phyloP scores from a whole-genome alignment of 2,113 vertebrate species.

The Cranoglanis bouderius region DNA sequence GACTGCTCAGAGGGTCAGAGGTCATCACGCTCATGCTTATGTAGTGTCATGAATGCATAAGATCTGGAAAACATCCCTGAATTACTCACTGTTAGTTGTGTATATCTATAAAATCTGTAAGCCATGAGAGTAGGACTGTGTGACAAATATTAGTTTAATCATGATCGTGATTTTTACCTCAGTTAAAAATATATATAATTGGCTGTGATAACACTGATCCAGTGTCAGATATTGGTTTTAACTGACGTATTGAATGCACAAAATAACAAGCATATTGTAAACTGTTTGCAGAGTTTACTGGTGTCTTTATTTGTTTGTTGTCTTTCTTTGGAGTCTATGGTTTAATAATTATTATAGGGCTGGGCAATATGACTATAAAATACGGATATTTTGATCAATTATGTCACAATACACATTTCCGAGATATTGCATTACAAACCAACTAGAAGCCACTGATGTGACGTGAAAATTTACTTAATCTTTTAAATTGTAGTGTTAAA shows the following conservation, averaged over 20 bases:
- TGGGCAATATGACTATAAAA: neutral
- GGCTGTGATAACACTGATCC: neutral
- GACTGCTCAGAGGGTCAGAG: neutral
- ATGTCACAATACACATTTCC: neutral
- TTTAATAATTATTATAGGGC: neutral
- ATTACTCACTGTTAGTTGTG: neutral
- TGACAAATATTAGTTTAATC: neutral
- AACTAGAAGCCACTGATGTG: neutral
- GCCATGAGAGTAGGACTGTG: no score
- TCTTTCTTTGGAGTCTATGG: neutral
- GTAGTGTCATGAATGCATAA: neutral
- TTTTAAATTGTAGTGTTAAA: neutral
- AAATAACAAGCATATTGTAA: neutral
- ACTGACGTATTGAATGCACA: neutral
- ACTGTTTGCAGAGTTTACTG: neutral
- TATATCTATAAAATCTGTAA: neutral
- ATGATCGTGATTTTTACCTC: no score
- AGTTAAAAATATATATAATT: no score
- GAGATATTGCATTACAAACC: neutral
- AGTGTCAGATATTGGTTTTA: neutral
- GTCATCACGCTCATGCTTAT: neutral
- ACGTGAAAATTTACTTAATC: neutral
- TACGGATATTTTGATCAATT: neutral
- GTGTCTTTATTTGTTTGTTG: neutral
- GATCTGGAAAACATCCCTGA: neutral